phyloP scores from a whole-genome alignment of 1,140 invertebrate species.

The Drosophila nasuta region DNA sequence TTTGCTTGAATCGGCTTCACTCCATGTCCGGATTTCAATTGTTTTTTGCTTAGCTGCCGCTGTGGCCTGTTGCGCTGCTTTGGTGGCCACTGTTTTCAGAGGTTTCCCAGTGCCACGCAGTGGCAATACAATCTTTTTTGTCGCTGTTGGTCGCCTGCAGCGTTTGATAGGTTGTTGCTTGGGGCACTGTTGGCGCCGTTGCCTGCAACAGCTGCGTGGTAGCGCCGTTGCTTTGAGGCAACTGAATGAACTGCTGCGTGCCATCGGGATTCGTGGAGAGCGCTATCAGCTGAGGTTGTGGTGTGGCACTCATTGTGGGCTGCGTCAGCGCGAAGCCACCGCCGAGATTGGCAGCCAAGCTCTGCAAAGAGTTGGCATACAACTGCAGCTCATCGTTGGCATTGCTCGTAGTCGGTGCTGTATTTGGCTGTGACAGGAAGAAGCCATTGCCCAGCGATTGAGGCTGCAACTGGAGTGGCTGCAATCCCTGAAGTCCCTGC shows the following conservation, averaged over 20 bases:
- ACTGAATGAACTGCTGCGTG: conserved; percentile 78
- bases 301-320: conserved; percentile 37
- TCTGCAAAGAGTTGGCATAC: conserved; percentile 73
- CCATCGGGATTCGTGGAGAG: conserved; percentile 79
- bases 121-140: conserved; percentile 77
- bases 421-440: conserved; percentile 71
- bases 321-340: conserved; percentile 70
- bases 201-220: conserved; percentile 37
- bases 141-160: conserved; percentile 77
- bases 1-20: conserved; percentile 81
- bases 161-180: conserved; percentile 68
- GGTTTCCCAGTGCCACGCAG: conserved; percentile 59
- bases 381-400: conserved; percentile 70
- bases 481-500: conserved; percentile 61
- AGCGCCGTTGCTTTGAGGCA: conserved; percentile 57
- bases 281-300: conserved; percentile 74
- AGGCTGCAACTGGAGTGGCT: conserved; percentile 71
- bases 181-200: conserved; percentile 25
- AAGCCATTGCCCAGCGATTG: conserved; percentile 75
- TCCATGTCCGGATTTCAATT: conserved; percentile 63
- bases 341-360: conserved; percentile 71
- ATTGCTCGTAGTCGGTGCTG: conserved; percentile 11
- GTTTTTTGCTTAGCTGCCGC: conserved; percentile 72
- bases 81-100: conserved; percentile 72
- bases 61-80: conserved; percentile 69